A percentile compares a stretch with the other conserved stretches of the same genome.
Evolutionary conservation across 2,113 vertebrate species (phyloP).

Genomic region (Pontoporia blainvillei): DNA sequence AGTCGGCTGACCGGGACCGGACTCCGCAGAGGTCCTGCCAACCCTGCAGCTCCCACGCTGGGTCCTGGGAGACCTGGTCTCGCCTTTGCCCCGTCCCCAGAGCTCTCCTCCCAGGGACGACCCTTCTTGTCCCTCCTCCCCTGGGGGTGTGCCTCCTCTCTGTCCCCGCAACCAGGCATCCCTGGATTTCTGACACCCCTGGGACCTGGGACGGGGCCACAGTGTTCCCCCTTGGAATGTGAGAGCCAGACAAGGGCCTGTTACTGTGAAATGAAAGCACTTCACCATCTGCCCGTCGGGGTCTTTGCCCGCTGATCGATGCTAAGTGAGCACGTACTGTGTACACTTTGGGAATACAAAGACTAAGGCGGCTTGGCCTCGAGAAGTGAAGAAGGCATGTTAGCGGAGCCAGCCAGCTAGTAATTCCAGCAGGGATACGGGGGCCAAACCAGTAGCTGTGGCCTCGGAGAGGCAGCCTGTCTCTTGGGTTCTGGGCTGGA

Average conservation of each 20-base stretch:
- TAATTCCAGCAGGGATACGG: not conserved
- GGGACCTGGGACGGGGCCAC: too few species aligned
- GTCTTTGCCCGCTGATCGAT: not conserved
- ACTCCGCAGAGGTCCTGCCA: not conserved
- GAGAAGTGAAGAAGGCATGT: not conserved
- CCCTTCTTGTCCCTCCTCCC: too few species aligned
- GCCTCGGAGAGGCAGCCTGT: not conserved
- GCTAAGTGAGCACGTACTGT: not conserved
- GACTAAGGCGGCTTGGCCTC: not conserved
- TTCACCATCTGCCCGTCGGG: not conserved
- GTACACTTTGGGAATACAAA: not conserved
- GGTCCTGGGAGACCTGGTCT: not conserved
- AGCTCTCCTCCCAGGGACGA: too few species aligned
- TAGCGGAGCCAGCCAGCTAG: not conserved
- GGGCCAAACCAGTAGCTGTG: not conserved
- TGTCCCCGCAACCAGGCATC: not conserved
- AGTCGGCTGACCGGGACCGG: fast-evolving
- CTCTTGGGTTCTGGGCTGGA: fast-evolving
- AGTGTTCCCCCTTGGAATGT: fast-evolving
- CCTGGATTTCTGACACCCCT: not conserved
- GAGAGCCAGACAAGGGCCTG: not conserved
- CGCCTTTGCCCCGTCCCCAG: fast-evolving
- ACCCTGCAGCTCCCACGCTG: not conserved
- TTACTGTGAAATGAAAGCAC: not conserved
- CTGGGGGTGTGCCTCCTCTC: not conserved